These are phyloP conservation scores for Albula goreensis DNA, from an alignment of 2,113 vertebrate species.

Conservation along the genomic window DNA sequence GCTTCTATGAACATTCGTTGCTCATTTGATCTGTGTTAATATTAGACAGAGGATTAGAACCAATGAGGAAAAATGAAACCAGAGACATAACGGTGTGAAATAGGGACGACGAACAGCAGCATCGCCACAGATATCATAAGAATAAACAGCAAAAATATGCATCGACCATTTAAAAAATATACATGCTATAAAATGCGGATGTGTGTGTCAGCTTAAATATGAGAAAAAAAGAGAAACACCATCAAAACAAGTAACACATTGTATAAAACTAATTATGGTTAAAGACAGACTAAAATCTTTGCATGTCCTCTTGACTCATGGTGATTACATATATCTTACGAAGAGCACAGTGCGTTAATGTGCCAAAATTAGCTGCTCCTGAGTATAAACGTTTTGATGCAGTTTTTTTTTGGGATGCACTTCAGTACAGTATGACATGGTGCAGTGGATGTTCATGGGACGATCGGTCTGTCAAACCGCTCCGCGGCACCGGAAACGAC, in stretches of 20 bases:
- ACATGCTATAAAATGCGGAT: too few species aligned
- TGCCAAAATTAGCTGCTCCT: too few species aligned
- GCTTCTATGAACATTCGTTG: background rate
- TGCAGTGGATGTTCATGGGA: conserved; percentile 13
- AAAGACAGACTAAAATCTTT: too few species aligned
- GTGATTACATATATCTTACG: too few species aligned
- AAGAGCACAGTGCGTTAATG: too few species aligned
- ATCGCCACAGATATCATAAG: background rate
- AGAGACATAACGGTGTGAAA: background rate
- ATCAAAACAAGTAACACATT: too few species aligned
- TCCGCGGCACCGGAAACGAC: background rate
- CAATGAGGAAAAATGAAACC: background rate
- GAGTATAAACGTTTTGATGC: too few species aligned
- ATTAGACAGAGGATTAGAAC: background rate
- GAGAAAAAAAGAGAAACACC: too few species aligned
- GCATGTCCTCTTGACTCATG: too few species aligned
- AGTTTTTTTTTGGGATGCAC: background rate
- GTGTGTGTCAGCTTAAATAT: too few species aligned
- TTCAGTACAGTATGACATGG: background rate
- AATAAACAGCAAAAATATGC: background rate
- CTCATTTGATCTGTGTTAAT: background rate
- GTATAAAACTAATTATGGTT: too few species aligned
- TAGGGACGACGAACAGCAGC: background rate
- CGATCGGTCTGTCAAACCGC: conserved; percentile 13
- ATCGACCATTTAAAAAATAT: background rate